phyloP scores from a whole-genome alignment of 1,140 invertebrate species.

The Drosophila pseudoobscura region DNA sequence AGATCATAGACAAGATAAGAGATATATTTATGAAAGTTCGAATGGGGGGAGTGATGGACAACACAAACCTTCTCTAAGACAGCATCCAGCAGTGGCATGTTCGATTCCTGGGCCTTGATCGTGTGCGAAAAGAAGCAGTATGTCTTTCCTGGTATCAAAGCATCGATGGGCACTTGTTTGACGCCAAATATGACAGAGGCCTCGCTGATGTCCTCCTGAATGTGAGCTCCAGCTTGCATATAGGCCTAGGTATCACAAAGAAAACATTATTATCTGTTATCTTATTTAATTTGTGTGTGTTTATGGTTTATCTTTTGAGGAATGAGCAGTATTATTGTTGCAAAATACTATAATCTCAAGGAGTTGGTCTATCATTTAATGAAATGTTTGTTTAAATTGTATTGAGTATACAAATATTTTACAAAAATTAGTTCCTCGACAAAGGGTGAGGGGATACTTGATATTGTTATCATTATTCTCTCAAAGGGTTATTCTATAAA shows the following conservation, averaged over 20 bases:
- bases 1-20: neutral
- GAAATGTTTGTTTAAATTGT: too few relatives aligned
- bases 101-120: constrained; percentile 99
- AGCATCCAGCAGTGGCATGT: constrained; percentile 98
- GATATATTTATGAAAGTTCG: too few relatives aligned
- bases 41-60: neutral
- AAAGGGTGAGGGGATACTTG: too few relatives aligned
- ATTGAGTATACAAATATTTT: too few relatives aligned
- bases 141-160: constrained; percentile 96
- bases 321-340: neutral
- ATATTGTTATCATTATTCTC: too few relatives aligned
- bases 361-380: too few relatives aligned
- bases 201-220: constrained; percentile 98
- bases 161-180: constrained; percentile 98
- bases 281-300: constrained; percentile 5
- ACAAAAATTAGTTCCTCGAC: too few relatives aligned
- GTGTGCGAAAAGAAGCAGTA: constrained; percentile 99
- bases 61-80: constrained; percentile 92
- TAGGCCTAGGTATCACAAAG: constrained; percentile 87
- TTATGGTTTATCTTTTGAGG: neutral
- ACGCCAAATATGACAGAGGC: constrained; percentile 98
- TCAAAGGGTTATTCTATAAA: too few relatives aligned
- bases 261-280: neutral
- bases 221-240: constrained; percentile 92
- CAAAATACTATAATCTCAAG: too few relatives aligned